phyloP scores from a whole-genome alignment of 2,888 invertebrate genomes.

The Chorisops tibialis region DNA sequence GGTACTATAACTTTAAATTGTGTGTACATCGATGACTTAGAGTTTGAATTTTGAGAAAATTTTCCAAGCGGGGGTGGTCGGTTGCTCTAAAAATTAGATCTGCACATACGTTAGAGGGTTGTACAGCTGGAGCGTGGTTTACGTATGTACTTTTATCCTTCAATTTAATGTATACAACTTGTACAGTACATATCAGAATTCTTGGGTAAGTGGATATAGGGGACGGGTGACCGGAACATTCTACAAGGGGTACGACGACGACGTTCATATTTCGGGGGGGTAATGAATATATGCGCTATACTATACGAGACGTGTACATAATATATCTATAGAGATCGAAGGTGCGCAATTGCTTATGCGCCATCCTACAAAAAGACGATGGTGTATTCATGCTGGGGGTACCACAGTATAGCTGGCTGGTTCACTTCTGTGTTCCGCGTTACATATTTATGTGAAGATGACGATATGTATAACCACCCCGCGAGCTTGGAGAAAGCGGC shows the following conservation, averaged over 20 bases:
- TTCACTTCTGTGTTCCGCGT: not conserved
- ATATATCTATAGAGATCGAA: conserved; percentile 34
- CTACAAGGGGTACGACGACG: conserved; percentile 16
- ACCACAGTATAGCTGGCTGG: not conserved
- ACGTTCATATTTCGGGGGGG: conserved; percentile 19
- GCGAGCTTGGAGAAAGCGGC: not conserved
- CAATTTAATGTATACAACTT: not conserved
- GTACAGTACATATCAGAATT: conserved; percentile 23
- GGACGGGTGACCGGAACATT: not conserved
- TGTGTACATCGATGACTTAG: not conserved
- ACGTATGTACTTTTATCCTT: no score
- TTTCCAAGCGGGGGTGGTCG: not conserved
- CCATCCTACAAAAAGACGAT: conserved; percentile 35
- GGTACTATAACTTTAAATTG: not conserved
- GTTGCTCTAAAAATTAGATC: no score
- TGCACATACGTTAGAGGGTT: no score
- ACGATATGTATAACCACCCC: not conserved
- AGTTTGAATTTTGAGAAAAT: not conserved
- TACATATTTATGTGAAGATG: not conserved
- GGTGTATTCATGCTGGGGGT: not conserved
- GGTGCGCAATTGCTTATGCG: conserved; percentile 44
- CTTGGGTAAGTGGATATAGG: conserved; percentile 9
- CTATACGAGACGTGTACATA: not conserved
- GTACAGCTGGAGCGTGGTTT: no score
- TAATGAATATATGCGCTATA: conserved; percentile 17